Percentiles rank a stretch among this genome's conserved stretches.
These are phyloP conservation scores for Eremophila alpestris DNA, from an alignment of 2,797 vertebrate genomes.

Conservation along the genomic window DNA sequence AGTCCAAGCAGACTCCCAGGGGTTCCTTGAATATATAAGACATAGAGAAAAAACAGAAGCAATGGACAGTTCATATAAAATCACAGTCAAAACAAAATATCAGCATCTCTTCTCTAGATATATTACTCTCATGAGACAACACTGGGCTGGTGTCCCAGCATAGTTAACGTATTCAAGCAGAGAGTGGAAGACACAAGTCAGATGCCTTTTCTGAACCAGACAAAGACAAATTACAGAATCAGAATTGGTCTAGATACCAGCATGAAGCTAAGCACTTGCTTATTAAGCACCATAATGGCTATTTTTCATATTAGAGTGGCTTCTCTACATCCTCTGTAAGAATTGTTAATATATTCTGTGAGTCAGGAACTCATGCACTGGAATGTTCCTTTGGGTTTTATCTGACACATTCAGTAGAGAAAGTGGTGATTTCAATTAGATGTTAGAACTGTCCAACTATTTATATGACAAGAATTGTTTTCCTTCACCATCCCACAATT, in stretches of 20 bases:
- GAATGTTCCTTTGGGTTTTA: not conserved
- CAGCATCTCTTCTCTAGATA: not conserved
- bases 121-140: not conserved
- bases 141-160: not conserved
- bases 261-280: not conserved
- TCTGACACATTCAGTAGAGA: not conserved
- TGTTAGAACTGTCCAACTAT: not conserved
- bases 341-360: not conserved
- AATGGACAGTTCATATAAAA: not conserved
- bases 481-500: not conserved
- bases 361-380: not conserved
- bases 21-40: not conserved
- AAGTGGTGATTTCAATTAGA: not conserved
- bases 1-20: constrained; percentile 26
- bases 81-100: constrained; percentile 28
- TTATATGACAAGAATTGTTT: not conserved
- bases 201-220: not conserved
- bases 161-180: not conserved
- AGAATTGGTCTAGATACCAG: not conserved
- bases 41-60: constrained; percentile 35
- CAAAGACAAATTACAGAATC: not conserved
- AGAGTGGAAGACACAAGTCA: not conserved
- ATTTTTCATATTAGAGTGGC: not conserved
- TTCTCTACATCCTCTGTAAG: not conserved
- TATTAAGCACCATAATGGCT: not conserved